A percentile compares a stretch with the other conserved stretches of the same genome.
These are phyloP conservation scores for Andricus curvator DNA, from an alignment of 2,888 invertebrate species.

Conservation along the genomic window DNA sequence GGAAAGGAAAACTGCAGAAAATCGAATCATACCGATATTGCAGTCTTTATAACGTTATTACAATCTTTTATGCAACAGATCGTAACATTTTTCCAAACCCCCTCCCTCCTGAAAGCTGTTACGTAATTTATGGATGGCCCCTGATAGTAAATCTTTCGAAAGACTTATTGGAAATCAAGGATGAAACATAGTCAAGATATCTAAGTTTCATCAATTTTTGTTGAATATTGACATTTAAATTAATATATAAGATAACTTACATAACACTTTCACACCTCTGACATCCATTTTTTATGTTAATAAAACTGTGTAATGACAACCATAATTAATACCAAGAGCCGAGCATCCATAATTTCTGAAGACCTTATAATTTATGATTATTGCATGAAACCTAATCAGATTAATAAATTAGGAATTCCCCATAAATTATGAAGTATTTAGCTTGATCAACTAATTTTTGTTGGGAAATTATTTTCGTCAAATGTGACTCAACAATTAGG, in stretches of 20 bases:
- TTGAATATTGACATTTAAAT: too few species aligned
- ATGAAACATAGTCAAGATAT: too few species aligned
- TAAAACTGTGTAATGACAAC: too few species aligned
- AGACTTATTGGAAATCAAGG: not conserved
- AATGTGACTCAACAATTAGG: constrained; percentile 16
- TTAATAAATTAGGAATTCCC: constrained; percentile 3
- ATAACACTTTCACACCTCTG: not conserved
- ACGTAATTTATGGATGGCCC: too few species aligned
- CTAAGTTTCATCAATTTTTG: too few species aligned
- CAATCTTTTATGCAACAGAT: too few species aligned
- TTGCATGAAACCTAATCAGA: not conserved
- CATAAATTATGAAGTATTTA: not conserved
- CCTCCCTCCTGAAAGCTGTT: too few species aligned
- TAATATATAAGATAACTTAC: too few species aligned
- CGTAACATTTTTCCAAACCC: too few species aligned
- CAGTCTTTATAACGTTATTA: too few species aligned
- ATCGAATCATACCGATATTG: too few species aligned
- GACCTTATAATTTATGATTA: not conserved
- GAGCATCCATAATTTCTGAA: not conserved
- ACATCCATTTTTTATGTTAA: not conserved
- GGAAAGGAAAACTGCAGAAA: too few species aligned
- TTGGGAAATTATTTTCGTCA: constrained; percentile 3
- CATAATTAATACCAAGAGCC: not conserved
- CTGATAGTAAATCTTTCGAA: constrained; percentile 9
- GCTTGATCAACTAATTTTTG: not conserved